Conservation (phyloP, 1,140 invertebrate genomes). For the Drosophila subobscura region DNA sequence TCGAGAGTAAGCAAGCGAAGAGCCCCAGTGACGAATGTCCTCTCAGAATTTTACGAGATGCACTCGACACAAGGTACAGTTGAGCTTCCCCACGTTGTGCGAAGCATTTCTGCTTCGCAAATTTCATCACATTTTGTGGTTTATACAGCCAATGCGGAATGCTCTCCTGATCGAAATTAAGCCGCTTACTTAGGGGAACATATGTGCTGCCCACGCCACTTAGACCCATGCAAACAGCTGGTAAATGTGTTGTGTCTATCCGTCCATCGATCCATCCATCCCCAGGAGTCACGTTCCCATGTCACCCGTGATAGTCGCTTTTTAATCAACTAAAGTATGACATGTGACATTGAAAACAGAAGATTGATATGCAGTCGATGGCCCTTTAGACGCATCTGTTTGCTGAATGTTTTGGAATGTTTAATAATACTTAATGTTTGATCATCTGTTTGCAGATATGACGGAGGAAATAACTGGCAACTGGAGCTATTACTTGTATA, state of each 20-base stretch:
- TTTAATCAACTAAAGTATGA: constrained; percentile 48
- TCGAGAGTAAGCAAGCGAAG: neutral
- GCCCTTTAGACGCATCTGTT: constrained; percentile 6
- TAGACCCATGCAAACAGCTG: constrained; percentile 33
- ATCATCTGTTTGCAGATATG: constrained; percentile 64
- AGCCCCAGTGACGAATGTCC: constrained; percentile 36
- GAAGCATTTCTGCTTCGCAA: neutral
- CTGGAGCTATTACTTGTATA: constrained; percentile 81
- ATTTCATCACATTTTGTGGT: neutral
- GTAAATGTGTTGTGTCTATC: constrained; percentile 25
- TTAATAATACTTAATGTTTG: constrained; percentile 13
- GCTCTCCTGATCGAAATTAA: constrained; percentile 6
- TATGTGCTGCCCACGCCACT: too few species aligned
- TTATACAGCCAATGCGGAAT: constrained; percentile 21
- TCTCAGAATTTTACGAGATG: constrained; percentile 33
- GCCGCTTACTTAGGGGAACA: constrained; percentile 5
- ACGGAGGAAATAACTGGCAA: constrained; percentile 81
- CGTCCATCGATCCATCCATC: constrained; percentile 1
- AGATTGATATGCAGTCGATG: constrained; percentile 19
- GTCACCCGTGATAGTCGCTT: constrained; percentile 39
- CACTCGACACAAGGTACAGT: constrained; percentile 3
- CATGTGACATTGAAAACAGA: constrained; percentile 6
- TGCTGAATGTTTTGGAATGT: constrained; percentile 6
- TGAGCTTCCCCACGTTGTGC: neutral
- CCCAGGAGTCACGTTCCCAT: constrained; percentile 37